These are phyloP conservation scores for Ciconia boyciana DNA, from an alignment of 2,113 vertebrate species.

Conservation along the genomic window DNA sequence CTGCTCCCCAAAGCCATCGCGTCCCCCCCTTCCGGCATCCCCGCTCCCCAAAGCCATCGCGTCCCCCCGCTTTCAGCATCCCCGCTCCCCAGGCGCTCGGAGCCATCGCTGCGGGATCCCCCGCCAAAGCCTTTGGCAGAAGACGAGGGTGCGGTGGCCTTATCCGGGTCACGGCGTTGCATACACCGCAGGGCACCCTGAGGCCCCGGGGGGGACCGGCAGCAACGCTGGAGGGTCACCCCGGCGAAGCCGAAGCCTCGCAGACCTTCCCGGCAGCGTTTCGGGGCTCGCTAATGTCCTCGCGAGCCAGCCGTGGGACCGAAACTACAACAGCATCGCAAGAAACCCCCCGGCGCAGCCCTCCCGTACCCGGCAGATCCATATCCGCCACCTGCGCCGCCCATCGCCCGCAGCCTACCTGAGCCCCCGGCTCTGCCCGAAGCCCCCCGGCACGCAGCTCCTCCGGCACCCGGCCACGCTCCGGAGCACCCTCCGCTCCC, in stretches of 20 bases:
- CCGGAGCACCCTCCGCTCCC: neutral
- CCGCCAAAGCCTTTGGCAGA: neutral
- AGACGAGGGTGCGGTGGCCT: neutral
- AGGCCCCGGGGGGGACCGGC: neutral
- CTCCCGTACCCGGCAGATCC: neutral
- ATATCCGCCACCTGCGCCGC: neutral
- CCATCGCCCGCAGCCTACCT: neutral
- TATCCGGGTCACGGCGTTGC: neutral
- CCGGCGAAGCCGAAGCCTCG: neutral
- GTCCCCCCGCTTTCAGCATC: neutral
- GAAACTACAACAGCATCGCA: no score
- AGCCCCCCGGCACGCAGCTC: neutral
- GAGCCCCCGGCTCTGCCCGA: neutral
- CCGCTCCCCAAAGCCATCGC: no score
- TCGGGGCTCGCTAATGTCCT: neutral
- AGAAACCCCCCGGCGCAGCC: neutral
- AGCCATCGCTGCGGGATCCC: no score
- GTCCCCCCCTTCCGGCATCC: neutral
- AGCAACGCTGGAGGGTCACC: rapidly evolving
- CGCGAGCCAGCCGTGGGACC: neutral
- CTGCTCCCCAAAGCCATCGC: no score
- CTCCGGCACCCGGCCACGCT: rapidly evolving
- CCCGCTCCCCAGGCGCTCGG: no score
- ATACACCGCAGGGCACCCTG: neutral
- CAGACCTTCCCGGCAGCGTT: neutral